Percentiles rank a stretch among this genome's conserved stretches.
Conservation (phyloP, 2,113 vertebrate species). For the Xenopus borealis region DNA sequence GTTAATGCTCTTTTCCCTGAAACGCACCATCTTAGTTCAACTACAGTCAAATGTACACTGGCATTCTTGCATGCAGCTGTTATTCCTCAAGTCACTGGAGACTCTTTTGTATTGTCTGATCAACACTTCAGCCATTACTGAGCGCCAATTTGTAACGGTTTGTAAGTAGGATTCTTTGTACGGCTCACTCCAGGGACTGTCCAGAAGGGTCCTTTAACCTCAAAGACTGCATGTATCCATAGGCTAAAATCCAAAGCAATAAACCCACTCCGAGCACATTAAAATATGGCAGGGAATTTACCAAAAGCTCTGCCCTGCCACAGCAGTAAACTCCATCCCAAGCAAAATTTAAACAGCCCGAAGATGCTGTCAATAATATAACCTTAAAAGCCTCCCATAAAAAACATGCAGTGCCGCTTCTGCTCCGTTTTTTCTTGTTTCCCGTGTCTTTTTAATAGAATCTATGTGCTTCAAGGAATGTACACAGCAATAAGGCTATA, state of each 20-base stretch:
- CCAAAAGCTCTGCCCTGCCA: slow-evolving; percentile 51
- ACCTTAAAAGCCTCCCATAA: not conserved
- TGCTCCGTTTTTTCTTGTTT: not conserved
- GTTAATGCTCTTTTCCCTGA: slow-evolving; percentile 63
- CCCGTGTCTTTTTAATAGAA: not conserved
- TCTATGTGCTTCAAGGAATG: not conserved
- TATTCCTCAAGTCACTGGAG: slow-evolving; percentile 60
- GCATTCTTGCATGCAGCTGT: slow-evolving; percentile 63
- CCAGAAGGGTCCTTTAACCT: slow-evolving; percentile 58
- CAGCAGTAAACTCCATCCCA: slow-evolving; percentile 48
- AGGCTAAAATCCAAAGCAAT: slow-evolving; percentile 58
- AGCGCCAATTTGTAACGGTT: slow-evolving; percentile 64
- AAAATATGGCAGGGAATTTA: slow-evolving; percentile 38
- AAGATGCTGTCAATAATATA: slow-evolving; percentile 41
- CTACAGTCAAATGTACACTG: slow-evolving; percentile 61
- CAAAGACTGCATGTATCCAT: slow-evolving; percentile 57
- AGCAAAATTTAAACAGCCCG: slow-evolving; percentile 53
- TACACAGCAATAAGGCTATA: not conserved
- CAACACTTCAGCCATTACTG: slow-evolving; percentile 60
- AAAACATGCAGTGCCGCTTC: not conserved
- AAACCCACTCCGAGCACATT: slow-evolving; percentile 49
- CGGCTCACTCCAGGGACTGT: slow-evolving; percentile 51
- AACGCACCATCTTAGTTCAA: slow-evolving; percentile 54
- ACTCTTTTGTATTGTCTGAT: slow-evolving; percentile 58
- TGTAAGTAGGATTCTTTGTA: slow-evolving; percentile 61